Evolutionary conservation across 2,888 invertebrate species (phyloP), one percentile per base, ranked within the genome.

Genomic region (Lathronympha strigana): DNA sequence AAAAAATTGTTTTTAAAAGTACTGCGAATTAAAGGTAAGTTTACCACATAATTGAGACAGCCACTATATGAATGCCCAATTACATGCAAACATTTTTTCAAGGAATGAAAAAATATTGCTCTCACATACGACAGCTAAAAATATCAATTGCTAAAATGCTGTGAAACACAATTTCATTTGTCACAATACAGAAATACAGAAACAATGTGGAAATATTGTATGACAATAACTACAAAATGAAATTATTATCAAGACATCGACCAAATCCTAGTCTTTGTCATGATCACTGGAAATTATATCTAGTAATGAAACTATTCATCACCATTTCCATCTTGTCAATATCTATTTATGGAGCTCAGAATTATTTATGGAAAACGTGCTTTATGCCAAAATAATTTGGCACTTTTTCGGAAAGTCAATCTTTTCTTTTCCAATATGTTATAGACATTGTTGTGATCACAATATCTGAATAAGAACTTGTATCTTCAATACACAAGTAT

Each of bases 11-110:
- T 28, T 21, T 28, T 64, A 55, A 23, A 38, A 28, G 15, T 21
- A 45, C 40, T 60, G 25, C 43, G 36, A 40, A 63, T 57, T 43
- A 19, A 43, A 45, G 2, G n/a, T 13, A 15, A 19, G 40, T 50
- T 63, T 23, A 43, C 55, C 43, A 31, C 15, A 57, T 31, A 31
- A 47, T 57, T 28, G 8, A 19, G 43, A 43, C 43, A n/a, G n/a
- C n/a, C 28, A 55, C 55, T 28, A 19, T n/a, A 43, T 19, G 28
- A 31, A 28, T 38, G 28, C 19, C 43, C 28, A 19, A 57, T 17
- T 19, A 23, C 36, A 53, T 19, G 31, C 36, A 47, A 47, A 47
- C n/a, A 23, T 23, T 47, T 21, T 17, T 45, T 23, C 40, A n/a
- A 47, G 45, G 21, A 1, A 47, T 23, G 1, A 23, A 47, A 23